A percentile compares a stretch with the other conserved stretches of the same genome.
These are phyloP conservation scores for Knipowitschia caucasica DNA, from an alignment of 2,797 vertebrate species.

Conservation along the genomic window DNA sequence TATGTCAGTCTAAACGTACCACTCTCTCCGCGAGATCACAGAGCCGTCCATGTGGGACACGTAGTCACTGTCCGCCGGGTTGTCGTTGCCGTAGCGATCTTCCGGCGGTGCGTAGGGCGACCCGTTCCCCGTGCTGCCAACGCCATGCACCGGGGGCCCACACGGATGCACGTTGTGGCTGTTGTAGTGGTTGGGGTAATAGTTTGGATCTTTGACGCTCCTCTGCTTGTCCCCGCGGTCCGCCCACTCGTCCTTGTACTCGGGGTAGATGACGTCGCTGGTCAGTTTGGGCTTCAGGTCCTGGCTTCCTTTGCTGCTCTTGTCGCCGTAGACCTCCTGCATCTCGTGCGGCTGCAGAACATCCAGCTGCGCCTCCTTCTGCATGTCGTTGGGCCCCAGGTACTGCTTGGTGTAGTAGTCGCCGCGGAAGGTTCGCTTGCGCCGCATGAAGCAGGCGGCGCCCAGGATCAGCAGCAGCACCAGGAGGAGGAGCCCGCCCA, in stretches of 20 bases:
- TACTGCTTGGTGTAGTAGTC: conserved; percentile 99
- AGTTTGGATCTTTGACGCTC: conserved; percentile 74
- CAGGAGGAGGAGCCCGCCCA: conserved; percentile 89
- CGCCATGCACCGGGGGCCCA: conserved; percentile 72
- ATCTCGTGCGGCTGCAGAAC: conserved; percentile 94
- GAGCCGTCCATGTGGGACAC: conserved; percentile 97
- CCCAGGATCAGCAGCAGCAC: conserved; percentile 84
- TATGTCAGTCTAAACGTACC: conserved; percentile 86
- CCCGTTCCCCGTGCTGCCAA: conserved; percentile 75
- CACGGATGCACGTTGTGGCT: conserved; percentile 74
- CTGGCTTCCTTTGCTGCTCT: conserved; percentile 74
- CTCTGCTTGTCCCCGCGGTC: conserved; percentile 80
- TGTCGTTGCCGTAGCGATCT: conserved; percentile 87
- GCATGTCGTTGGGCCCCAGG: conserved; percentile 94
- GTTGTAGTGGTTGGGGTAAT: conserved; percentile 74
- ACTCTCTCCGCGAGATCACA: conserved; percentile 97
- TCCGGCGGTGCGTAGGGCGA: conserved; percentile 88
- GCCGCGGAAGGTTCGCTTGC: conserved; percentile 92
- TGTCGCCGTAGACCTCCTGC: conserved; percentile 83
- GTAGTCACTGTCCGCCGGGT: conserved; percentile 92
- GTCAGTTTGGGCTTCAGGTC: conserved; percentile 76
- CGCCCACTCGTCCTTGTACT: conserved; percentile 91
- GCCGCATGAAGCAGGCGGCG: conserved; percentile 84
- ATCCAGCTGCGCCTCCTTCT: conserved; percentile 95
- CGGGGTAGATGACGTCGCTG: conserved; percentile 86